Evolutionary conservation across 2,113 vertebrate genomes (phyloP).

Genomic region (Tragelaphus imberbis): DNA sequence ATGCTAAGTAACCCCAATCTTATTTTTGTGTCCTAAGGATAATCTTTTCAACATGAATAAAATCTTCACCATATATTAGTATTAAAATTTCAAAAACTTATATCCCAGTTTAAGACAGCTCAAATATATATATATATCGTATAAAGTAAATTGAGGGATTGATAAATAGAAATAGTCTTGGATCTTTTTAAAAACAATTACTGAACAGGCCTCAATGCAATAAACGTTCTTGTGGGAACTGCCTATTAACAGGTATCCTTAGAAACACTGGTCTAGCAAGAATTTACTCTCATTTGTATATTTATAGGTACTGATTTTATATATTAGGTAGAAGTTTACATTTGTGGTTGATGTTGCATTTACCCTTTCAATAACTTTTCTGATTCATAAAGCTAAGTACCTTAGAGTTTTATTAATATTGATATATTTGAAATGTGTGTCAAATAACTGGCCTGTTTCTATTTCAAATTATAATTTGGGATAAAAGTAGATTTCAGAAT

Average conservation of each 20-base stretch:
- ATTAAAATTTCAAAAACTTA: neutral
- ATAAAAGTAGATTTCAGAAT: constrained; percentile 45
- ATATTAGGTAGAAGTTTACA: neutral
- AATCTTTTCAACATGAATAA: constrained; percentile 2
- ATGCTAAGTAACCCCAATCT: neutral
- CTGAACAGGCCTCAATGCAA: neutral
- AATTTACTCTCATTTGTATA: neutral
- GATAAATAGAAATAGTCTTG: neutral
- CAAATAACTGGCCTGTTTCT: constrained; percentile 66
- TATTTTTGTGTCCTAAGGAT: neutral
- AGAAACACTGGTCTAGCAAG: neutral
- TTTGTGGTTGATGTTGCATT: neutral
- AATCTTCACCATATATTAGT: neutral
- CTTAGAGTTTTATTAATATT: neutral
- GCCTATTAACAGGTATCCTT: neutral
- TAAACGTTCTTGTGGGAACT: neutral
- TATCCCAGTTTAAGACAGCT: neutral
- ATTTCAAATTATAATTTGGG: constrained; percentile 59
- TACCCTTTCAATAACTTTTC: neutral
- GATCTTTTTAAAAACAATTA: neutral
- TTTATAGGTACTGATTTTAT: neutral
- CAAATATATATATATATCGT: neutral
- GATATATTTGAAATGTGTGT: constrained; percentile 57
- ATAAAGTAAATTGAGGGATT: neutral
- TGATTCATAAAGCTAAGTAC: constrained; percentile 1